Evolutionary conservation across 2,113 vertebrate genomes (phyloP).

Genomic region (Albula goreensis): DNA sequence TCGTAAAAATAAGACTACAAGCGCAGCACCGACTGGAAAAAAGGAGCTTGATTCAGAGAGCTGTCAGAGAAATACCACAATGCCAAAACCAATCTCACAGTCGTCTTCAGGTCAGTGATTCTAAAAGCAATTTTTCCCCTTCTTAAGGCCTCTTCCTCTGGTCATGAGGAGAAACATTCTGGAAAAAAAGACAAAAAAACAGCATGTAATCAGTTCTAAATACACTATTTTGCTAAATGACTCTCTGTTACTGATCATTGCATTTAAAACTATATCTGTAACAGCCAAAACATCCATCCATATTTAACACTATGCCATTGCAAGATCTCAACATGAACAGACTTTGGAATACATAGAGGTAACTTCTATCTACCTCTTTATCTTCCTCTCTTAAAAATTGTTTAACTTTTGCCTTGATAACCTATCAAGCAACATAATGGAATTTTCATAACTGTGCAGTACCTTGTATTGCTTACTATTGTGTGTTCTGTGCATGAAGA

Average conservation of each 20-base stretch:
- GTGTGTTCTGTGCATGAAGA: too few relatives aligned
- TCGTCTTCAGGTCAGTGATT: constrained; percentile 20
- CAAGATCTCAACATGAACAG: background rate
- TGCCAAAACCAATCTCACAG: constrained; percentile 7
- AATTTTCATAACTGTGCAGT: too few relatives aligned
- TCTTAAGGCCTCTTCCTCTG: constrained; percentile 1
- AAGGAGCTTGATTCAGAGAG: constrained; percentile 4
- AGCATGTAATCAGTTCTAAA: background rate
- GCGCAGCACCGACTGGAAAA: background rate
- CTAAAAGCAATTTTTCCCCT: background rate
- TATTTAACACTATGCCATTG: background rate
- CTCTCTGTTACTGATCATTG: too few relatives aligned
- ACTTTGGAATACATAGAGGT: background rate
- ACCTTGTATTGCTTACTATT: too few relatives aligned
- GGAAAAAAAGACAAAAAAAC: constrained; percentile 16
- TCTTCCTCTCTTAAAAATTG: background rate
- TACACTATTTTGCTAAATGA: background rate
- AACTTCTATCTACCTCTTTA: background rate
- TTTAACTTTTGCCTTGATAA: background rate
- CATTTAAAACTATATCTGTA: background rate
- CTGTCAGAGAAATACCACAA: background rate
- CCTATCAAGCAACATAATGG: too few relatives aligned
- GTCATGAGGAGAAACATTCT: constrained; percentile 58
- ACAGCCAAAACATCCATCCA: background rate
- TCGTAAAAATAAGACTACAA: background rate